Base-by-base conservation (phyloP, 2,888 invertebrate species). In the Norana najaformis region DNA sequence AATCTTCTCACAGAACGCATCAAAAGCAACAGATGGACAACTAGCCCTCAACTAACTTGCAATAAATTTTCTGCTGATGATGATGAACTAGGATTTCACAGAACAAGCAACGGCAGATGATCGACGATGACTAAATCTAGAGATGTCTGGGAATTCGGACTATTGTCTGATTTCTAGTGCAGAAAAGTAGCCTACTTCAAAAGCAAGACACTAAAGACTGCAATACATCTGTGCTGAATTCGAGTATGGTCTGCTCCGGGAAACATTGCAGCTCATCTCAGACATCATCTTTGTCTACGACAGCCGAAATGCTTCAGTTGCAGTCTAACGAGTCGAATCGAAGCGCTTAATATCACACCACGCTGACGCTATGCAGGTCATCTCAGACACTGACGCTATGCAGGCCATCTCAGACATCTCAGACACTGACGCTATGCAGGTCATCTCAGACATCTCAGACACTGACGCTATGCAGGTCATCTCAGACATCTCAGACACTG, bases 11-110 rank as follows among this genome's bases (percentile, higher is more conserved):
- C 69, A 30, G 8, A 30, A n/a, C 53, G 69, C 30, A 69, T 0
- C 69, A 69, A 69, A n/a, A 69, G 1, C 69, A 69, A 11, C 69
- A 69, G n/a, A 11, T 69, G 30, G 11, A 69, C 30, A 69, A 69
- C 30, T 69, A n/a, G 30, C 8, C 69, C 11, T n/a, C 30, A n/a
- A 69, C 30, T 69, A 69, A n/a, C 69, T 69, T 69, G 30, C 69
- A n/a, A 30, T n/a, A n/a, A 30, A 69, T 30, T 53, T 3, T 53
- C 53, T 53, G 53, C 53, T 53, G 89, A 89, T 89, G 89, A 89
- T 89, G 88, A 39, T 88, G 88, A 88, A 69, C 30, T 69, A 69
- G 69, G 69, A 69, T 69, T 53, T 69, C 69, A n/a, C n/a, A 69
- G 30, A 11, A n/a, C 69, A 30, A 69, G 11, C n/a, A 69, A 69